Base-by-base conservation (phyloP, 2,888 invertebrate species). In the Cacoxenus indagator region DNA sequence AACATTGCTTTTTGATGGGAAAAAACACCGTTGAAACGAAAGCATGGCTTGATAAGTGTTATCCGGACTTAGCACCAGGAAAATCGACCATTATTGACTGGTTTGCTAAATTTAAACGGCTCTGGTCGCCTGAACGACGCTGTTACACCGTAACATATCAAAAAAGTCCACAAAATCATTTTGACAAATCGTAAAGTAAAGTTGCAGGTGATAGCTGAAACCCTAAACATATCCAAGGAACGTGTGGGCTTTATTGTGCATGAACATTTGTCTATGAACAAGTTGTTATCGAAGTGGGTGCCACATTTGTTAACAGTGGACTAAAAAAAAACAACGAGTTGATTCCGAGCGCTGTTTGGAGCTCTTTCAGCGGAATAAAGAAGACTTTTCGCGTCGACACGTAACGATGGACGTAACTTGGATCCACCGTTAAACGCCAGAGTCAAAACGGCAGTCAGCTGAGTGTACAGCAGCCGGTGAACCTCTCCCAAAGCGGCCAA, bases 141-240 rank as follows among this genome's bases (percentile, higher is more conserved):
- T 55, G 43, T 66, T 43, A 57, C n/a, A 11, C 48, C 24, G 46
- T n/a, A 65, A 55, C 17, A 54, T n/a, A 54, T 54, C 54, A 55
- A 55, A 55, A 55, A 55, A 55, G 27, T 55, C 26, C 68, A 71
- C 57, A 54, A 37, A 64, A 68, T 68, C 1, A 55, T 68, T 68
- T 65, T 68, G 45, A 14, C 54, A 11, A 27, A 68, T 29, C 57
- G 57, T 46, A 65, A 68, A 68, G 46, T 68, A 46, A 65, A 65
- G 65, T 64, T 68, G 68, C 51, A 51, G 45, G 27, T 59, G 27
- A 65, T 59, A 59, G 37, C 59, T 68, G 65, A 65, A 11, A 68
- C 48, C 46, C 48, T 3, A 68, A 65, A 59, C 24, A 65, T 59
- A 57, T 59, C 46, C 37, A 65, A 68, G 24, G 57, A 68, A 31